Evolutionary conservation across 2,113 vertebrate genomes (phyloP), one percentile per base, ranked within the genome.

Genomic region (Onychorhynchus coronatus): DNA sequence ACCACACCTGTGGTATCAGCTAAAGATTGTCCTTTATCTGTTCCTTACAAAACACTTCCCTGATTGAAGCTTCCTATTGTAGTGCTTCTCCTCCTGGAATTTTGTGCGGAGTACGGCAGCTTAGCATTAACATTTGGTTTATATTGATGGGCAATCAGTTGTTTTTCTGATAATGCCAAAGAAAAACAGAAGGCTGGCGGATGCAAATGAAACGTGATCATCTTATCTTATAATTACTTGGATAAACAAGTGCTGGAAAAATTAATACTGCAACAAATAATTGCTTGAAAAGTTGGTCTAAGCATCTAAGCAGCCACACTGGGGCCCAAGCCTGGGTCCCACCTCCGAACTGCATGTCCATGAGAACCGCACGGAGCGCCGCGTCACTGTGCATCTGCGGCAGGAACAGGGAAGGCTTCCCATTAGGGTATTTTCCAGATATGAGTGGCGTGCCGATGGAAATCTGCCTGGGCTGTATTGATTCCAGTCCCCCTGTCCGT

Each of bases 211-310:
- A 92, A 80, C 1, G 3, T 5, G 1, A 93, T 85, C 23, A 3
- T 72, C 93, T 96, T 95, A 95, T 91, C 93, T 96, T 39, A 68
- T 89, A 95, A 95, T 95, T 93, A 44, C 80, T 87, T 49, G 84
- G 2, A 25, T 89, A 93, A 93, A 91, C 89, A 85, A 85, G 41
- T 0, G 5, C 70, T 47, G 73, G 18, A 50, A 85, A 82, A 81
- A 88, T 35, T 31, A 73, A 71, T 9, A 12, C 68, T 3, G 27
- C 73, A 21, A n/a, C 37, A 73, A 66, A 56, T 16, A 56, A 42
- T 47, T 83, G 46, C 71, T 68, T 22, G 58, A 31, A 17, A 84
- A 95, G 50, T 16, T n/a, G 35, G 42, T 62, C 24, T 5, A 27
- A 37, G 72, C 56, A 8, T 1, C 21, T n/a, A n/a, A 12, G 59